Percentiles rank a stretch among this genome's conserved stretches.
These are phyloP conservation scores for Cosmia pyralina DNA, from an alignment of 2,888 invertebrate species.

Conservation along the genomic window DNA sequence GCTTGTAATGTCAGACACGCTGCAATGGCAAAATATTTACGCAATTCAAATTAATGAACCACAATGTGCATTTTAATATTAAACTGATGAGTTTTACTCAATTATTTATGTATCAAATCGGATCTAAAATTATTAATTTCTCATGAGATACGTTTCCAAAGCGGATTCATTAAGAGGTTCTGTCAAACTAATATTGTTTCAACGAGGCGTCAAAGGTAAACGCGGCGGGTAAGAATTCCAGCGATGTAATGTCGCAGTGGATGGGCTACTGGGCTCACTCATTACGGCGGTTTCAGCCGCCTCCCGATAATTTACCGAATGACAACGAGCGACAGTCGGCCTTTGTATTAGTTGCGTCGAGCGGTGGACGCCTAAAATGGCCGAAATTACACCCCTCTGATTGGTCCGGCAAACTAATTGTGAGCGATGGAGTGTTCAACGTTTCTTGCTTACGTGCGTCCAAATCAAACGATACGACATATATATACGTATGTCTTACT, in stretches of 20 bases:
- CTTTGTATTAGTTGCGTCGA: conserved; percentile 66
- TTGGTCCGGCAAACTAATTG: conserved; percentile 68
- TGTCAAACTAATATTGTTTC: conserved; percentile 22
- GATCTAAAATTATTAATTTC: conserved; percentile 20
- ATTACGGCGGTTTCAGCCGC: conserved; percentile 55
- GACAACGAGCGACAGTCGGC: conserved; percentile 68
- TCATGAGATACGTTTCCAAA: conserved; percentile 8
- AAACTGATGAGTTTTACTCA: conserved; percentile 1
- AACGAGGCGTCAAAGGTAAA: conserved; percentile 37
- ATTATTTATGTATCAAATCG: conserved; percentile 11
- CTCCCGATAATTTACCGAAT: conserved; percentile 68
- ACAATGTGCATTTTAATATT: conserved; percentile 5
- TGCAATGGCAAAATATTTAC: conserved; percentile 22
- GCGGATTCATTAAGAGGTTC: conserved; percentile 20
- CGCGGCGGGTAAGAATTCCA: conserved; percentile 54
- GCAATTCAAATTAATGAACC: conserved; percentile 1
- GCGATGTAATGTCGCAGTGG: conserved; percentile 43
- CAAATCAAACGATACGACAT: conserved; percentile 43
- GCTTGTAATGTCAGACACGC: conserved; percentile 29
- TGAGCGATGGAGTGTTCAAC: conserved; percentile 64
- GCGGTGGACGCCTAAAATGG: conserved; percentile 61
- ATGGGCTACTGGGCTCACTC: conserved; percentile 44
- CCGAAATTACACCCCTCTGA: conserved; percentile 68
- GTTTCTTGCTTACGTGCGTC: conserved; percentile 63
- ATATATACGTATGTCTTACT: not conserved